Percentiles rank a stretch among this genome's conserved stretches.
These are phyloP conservation scores for Drosophila picticornis DNA, from an alignment of 2,888 invertebrate species.

Conservation along the genomic window DNA sequence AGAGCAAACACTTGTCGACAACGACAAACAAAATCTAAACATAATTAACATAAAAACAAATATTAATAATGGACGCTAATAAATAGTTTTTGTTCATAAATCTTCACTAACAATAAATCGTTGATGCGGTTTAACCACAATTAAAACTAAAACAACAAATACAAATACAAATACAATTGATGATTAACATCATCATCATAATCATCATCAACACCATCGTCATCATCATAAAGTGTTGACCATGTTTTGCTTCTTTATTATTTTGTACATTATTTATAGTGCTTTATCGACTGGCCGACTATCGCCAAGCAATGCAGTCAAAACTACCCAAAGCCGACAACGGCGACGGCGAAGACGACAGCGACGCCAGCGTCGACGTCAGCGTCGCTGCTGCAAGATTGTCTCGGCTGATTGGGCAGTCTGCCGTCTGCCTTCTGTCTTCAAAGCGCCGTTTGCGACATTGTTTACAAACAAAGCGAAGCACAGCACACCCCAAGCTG, in stretches of 20 bases:
- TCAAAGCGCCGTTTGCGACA: constrained; percentile 63
- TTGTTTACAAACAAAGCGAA: constrained; percentile 72
- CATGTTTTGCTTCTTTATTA: constrained; percentile 5
- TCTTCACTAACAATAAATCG: constrained; percentile 48
- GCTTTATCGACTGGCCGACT: constrained; percentile 51
- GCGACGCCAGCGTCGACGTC: constrained; percentile 15
- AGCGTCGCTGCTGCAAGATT: constrained; percentile 57
- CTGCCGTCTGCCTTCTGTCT: constrained; percentile 63
- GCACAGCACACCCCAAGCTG: constrained; percentile 26
- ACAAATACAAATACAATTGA: not conserved
- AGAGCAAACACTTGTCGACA: constrained; percentile 14
- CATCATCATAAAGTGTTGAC: constrained; percentile 1
- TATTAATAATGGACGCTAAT: constrained; percentile 48
- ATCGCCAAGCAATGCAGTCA: constrained; percentile 26
- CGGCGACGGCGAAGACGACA: constrained; percentile 29
- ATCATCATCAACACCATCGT: not conserved
- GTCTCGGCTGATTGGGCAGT: constrained; percentile 64
- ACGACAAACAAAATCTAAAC: constrained; percentile 41
- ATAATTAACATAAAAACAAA: constrained; percentile 68
- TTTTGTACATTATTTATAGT: constrained; percentile 45
- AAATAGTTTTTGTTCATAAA: constrained; percentile 62
- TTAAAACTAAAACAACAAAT: constrained; percentile 7
- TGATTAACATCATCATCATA: not conserved
- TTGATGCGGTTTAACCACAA: constrained; percentile 24
- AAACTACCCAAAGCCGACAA: constrained; percentile 38